Evolutionary conservation across 2,888 invertebrate species (phyloP).

Genomic region (Pammene aurita): DNA sequence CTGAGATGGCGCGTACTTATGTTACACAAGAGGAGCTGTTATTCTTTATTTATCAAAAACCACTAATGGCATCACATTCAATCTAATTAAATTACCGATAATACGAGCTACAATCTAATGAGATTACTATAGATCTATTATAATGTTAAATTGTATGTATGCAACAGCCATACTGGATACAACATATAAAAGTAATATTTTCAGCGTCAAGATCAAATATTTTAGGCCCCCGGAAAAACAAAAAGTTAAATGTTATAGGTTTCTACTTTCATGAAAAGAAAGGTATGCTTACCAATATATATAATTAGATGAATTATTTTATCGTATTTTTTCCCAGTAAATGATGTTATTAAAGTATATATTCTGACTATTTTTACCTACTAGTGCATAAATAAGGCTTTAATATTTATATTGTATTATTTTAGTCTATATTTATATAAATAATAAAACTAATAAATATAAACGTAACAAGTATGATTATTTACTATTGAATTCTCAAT

Average conservation of each 20-base stretch:
- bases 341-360: background rate
- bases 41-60: constrained; percentile 17
- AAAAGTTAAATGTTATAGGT: constrained; percentile 2
- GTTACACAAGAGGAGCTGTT: background rate
- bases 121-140: constrained; percentile 15
- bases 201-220: background rate
- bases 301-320: background rate
- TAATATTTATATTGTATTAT: background rate
- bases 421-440: background rate
- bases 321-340: background rate
- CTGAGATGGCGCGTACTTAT: background rate
- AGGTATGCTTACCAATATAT: constrained; percentile 1
- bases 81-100: constrained; percentile 53
- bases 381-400: constrained; percentile 3
- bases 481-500: background rate
- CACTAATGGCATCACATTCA: constrained; percentile 64
- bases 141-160: constrained; percentile 14
- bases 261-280: background rate
- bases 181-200: background rate
- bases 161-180: background rate
- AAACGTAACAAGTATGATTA: background rate
- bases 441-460: background rate
- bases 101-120: constrained; percentile 47
- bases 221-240: constrained; percentile 33
- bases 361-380: constrained; percentile 6